phyloP scores from a whole-genome alignment of 1,140 invertebrate species.

The Trinorchestia longiramus region DNA sequence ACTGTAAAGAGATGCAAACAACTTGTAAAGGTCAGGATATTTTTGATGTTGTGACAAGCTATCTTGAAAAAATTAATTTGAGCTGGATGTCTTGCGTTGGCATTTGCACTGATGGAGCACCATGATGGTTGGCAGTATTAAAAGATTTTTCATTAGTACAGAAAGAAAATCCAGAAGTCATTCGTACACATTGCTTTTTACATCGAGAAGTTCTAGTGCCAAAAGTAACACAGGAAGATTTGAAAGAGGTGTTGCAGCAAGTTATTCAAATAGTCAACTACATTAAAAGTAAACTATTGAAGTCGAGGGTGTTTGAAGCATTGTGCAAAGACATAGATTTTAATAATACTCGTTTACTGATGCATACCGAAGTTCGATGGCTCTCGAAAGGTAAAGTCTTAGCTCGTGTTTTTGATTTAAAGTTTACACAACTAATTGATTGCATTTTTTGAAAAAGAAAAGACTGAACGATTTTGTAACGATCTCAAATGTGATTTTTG shows the following conservation, averaged over 20 bases:
- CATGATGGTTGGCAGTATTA: neutral
- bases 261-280: conserved; percentile 52
- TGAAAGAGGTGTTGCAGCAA: no score
- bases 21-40: neutral
- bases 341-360: conserved; percentile 36
- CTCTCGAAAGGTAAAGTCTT: conserved; percentile 54
- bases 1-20: neutral
- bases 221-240: no score
- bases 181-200: no score
- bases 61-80: no score
- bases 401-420: conserved; percentile 28
- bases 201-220: no score
- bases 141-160: no score
- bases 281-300: conserved; percentile 56
- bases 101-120: no score
- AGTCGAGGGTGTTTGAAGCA: conserved; percentile 54
- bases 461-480: conserved; percentile 39
- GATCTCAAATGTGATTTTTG: conserved; percentile 45
- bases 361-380: conserved; percentile 55
- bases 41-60: no score
- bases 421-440: conserved; percentile 55
- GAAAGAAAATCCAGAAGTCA: no score
- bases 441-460: conserved; percentile 52
- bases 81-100: no score
- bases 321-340: conserved; percentile 55